phyloP scores from a whole-genome alignment of 2,888 invertebrate species.

The Drosophila siamana region DNA sequence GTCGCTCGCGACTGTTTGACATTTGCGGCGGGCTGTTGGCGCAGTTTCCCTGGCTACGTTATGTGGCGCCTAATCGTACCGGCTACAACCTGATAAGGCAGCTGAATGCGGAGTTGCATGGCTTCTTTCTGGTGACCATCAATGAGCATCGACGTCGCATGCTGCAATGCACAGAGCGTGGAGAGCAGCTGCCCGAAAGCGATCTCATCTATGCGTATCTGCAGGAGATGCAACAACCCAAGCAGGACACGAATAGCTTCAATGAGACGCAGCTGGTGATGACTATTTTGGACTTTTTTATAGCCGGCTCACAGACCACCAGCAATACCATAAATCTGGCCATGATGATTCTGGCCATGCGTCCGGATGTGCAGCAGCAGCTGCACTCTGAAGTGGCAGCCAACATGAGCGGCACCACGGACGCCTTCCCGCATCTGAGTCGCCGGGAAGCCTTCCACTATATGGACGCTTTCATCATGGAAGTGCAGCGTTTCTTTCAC shows the following conservation, averaged over 20 bases:
- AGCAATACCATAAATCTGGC: slow-evolving; percentile 88
- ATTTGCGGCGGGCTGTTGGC: slow-evolving; percentile 87
- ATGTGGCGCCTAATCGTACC: slow-evolving; percentile 87
- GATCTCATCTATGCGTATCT: slow-evolving; percentile 89
- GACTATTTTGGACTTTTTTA: slow-evolving; percentile 89
- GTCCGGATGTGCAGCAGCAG: slow-evolving; percentile 87
- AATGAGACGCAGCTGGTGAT: slow-evolving; percentile 88
- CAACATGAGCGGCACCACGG: slow-evolving; percentile 67
- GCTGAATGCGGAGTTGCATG: slow-evolving; percentile 87
- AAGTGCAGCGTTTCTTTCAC: slow-evolving; percentile 87
- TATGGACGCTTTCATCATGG: slow-evolving; percentile 87
- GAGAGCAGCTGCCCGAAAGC: slow-evolving; percentile 84
- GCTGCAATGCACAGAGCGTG: slow-evolving; percentile 81
- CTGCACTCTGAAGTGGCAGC: slow-evolving; percentile 87
- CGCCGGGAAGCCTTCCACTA: slow-evolving; percentile 86
- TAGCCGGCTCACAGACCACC: slow-evolving; percentile 89
- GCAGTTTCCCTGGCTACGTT: slow-evolving; percentile 88
- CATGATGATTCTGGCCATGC: slow-evolving; percentile 87
- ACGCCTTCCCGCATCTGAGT: slow-evolving; percentile 73
- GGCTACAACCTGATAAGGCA: slow-evolving; percentile 88
- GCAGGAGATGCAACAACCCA: slow-evolving; percentile 86
- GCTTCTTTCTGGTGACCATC: slow-evolving; percentile 87
- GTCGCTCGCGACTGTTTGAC: slow-evolving; percentile 87
- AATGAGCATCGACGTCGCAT: slow-evolving; percentile 86
- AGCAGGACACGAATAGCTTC: slow-evolving; percentile 75